Evolutionary conservation across 2,797 vertebrate species (phyloP).

Genomic region (Channa striata): DNA sequence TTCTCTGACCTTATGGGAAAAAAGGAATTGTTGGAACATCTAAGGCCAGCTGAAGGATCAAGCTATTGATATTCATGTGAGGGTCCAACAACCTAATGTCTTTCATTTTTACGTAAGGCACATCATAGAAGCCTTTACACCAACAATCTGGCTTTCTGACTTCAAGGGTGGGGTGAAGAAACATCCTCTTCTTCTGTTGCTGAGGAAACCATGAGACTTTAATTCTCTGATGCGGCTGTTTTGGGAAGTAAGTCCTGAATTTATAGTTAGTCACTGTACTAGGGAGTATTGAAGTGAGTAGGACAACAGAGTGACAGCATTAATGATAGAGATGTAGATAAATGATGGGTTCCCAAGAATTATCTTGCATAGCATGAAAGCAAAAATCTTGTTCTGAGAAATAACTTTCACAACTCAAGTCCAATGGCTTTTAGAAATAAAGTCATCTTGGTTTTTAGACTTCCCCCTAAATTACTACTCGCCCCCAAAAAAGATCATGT

Average conservation of each 20-base stretch:
- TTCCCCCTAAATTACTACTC: too few relatives aligned
- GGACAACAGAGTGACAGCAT: too few relatives aligned
- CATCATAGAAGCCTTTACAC: constrained; percentile 78
- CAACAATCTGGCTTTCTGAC: constrained; percentile 73
- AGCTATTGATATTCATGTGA: constrained; percentile 72
- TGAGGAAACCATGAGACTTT: constrained; percentile 68
- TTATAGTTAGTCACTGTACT: constrained; percentile 54
- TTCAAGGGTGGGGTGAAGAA: constrained; percentile 76
- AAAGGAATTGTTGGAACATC: constrained; percentile 10
- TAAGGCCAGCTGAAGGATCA: constrained; percentile 32
- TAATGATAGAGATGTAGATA: too few relatives aligned
- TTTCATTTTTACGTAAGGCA: constrained; percentile 79
- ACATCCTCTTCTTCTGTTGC: constrained; percentile 76
- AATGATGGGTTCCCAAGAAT: too few relatives aligned
- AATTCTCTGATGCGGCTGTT: constrained; percentile 63
- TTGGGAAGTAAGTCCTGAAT: constrained; percentile 57
- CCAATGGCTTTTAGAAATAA: too few relatives aligned
- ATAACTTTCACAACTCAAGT: too few relatives aligned
- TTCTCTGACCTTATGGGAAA: not conserved
- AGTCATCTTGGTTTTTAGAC: too few relatives aligned
- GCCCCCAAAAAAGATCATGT: too few relatives aligned
- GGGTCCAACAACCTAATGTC: constrained; percentile 69
- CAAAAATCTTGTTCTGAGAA: too few relatives aligned
- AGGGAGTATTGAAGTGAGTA: too few relatives aligned
- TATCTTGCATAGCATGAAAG: too few relatives aligned